Evolutionary conservation across 1,140 invertebrate genomes (phyloP), one percentile per base, ranked within the genome.

Genomic region (Tribolium madens): DNA sequence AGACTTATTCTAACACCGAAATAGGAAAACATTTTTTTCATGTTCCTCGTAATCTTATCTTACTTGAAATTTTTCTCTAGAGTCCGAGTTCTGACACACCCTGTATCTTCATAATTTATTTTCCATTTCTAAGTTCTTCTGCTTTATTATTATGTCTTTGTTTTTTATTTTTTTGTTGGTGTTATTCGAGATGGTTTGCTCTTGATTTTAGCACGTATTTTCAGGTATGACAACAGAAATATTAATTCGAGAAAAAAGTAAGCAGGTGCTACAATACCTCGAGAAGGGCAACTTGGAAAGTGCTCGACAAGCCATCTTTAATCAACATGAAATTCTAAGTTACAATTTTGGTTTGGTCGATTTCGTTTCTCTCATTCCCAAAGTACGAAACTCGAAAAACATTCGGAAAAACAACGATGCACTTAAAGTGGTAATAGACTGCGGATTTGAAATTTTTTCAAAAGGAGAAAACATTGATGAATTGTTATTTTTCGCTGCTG

Each of bases 401-500:
- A 46, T 53, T 13, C 18, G 10, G 14, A 60, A 53, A 18, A 74
- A 74, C 2, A 15, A 74, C 33, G n/a, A 74, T 6, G 14, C 48
- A 3, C 36, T 74, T 13, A 53, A 74, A 60, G 15, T 46, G 33
- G 21, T 74, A 36, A 60, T 74, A 3, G 18, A 74, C 12, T 17
- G n/a, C 18, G 72, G 48, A 1, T 52, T 74, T 21, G 42, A 60
- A 36, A 74, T 74, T 31, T 74, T 31, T 9, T 18, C 15, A 6
- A 12, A 53, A 14, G 33, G 13, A 21, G 33, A 74, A n/a, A 60
- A 60, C 17, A n/a, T 33, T 3, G n/a, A 74, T 18, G 72, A 74
- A 17, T 18, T 74, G n/a, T 18, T 53, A 17, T 74, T 74, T 74
- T 74, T 74, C 9, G 72, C 72, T 33, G 72, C 72, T 74, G 72